Base-by-base conservation (phyloP, 2,888 invertebrate species). In the Trichacis sp. region DNA sequence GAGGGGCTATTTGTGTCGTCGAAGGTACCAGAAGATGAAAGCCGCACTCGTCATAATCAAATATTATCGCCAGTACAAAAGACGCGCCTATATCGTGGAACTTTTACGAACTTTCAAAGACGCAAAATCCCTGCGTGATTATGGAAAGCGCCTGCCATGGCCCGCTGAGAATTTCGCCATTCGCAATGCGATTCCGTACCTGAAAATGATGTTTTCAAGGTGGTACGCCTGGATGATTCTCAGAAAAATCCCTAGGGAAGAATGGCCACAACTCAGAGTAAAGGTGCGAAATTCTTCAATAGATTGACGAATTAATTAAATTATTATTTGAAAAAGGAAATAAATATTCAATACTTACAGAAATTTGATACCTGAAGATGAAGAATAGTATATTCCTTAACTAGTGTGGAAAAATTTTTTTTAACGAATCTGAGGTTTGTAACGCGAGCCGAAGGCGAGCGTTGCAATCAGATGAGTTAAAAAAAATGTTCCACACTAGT, bases 211-310 rank as follows among this genome's bases (percentile, higher is more conserved):
- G 11, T 92, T 88, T 78, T 88, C 91, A n/a, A 87, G 92, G 71
- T 98, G 97, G 97, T 87, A 96, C 58, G 97, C 96, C 0, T 91
- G 88, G 85, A 94, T 94, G 89, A 90, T 94, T 53, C 88, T 98
- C n/a, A 87, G 88, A 73, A 91, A 91, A 60, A 89, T 96, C 69
- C 95, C 95, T 1, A 86, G 89, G 58, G 88, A 89, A 29, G 95
- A 97, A 78, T 95, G 97, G 95, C 93, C 95, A 6, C 93, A 95
- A 82, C 88, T 98, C 72, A 88, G 91, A 58, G 83, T 94, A 60
- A 95, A 95, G 84, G 87, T 87, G 77, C 9, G 12, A n/a, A 2
- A 47, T 36, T 30, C 11, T 33, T 29, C n/a, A n/a, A n/a, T n/a
- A n/a, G n/a, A n/a, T n/a, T n/a, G n/a, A n/a, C n/a, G n/a, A n/a